Conservation (phyloP, 2,888 invertebrate species). For the Poecilobothrus nobilitatus region DNA sequence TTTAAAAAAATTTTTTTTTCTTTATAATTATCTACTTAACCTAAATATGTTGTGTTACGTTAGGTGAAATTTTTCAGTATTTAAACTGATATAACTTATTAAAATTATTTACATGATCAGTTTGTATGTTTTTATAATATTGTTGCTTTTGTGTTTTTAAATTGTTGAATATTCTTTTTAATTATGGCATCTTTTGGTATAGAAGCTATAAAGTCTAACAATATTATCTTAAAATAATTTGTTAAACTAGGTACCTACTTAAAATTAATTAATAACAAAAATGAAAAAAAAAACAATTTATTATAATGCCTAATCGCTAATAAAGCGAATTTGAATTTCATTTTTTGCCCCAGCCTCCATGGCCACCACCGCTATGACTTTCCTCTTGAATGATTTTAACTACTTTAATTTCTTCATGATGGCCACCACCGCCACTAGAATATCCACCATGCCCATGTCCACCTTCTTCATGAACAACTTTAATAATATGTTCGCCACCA, state of each 20-base stretch:
- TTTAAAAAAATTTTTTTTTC: not conserved
- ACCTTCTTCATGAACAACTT: constrained; percentile 10
- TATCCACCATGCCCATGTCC: not conserved
- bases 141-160: not conserved
- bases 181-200: constrained; percentile 6
- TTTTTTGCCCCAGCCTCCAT: constrained; percentile 3
- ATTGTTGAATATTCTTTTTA: not conserved
- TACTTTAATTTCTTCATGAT: constrained; percentile 6
- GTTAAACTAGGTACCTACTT: constrained; percentile 1
- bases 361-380: constrained; percentile 2
- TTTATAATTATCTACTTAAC: not conserved
- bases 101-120: constrained; percentile 6
- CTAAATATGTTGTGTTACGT: not conserved
- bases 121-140: not conserved
- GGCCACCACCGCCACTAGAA: not conserved
- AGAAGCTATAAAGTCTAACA: constrained; percentile 1
- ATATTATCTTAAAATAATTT: constrained; percentile 1
- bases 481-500: not conserved
- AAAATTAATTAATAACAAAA: not conserved
- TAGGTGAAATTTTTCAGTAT: constrained; percentile 2
- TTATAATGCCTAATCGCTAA: not conserved
- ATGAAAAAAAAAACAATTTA: not conserved
- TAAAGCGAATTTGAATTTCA: not conserved
- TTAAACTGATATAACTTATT: constrained; percentile 1
- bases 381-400: constrained; percentile 5